These are phyloP conservation scores for Myotis pilosus DNA, from an alignment of 2,797 vertebrate species.

Conservation along the genomic window DNA sequence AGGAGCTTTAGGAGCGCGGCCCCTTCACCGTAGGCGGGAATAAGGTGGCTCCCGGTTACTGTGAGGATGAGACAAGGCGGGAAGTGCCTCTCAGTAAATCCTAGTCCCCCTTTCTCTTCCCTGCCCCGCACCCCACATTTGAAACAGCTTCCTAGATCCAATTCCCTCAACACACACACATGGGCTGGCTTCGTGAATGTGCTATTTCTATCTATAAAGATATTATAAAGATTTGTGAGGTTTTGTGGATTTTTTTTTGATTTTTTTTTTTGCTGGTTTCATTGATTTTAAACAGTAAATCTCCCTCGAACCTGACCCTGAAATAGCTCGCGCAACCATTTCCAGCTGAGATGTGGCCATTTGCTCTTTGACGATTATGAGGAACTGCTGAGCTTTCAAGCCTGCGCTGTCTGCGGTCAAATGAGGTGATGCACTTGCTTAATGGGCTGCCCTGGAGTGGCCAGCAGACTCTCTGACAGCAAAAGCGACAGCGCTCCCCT, in stretches of 20 bases:
- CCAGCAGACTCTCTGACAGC: background rate
- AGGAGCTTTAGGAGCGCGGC: background rate
- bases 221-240: background rate
- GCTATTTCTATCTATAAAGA: background rate
- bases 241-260: background rate
- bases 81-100: background rate
- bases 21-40: background rate
- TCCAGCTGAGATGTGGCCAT: background rate
- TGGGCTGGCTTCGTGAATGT: background rate
- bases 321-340: background rate
- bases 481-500: background rate
- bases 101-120: background rate
- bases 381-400: background rate
- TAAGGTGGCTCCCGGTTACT: background rate
- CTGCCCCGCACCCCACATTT: background rate
- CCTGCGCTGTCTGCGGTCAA: background rate
- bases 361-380: background rate
- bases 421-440: background rate
- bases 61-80: background rate
- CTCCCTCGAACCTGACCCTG: constrained; percentile 18
- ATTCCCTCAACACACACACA: background rate
- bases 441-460: background rate
- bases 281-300: constrained; percentile 36
- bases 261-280: background rate
- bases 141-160: background rate